Evolutionary conservation across 2,888 invertebrate species (phyloP).

Genomic region (Pyrrhosoma nymphula): DNA sequence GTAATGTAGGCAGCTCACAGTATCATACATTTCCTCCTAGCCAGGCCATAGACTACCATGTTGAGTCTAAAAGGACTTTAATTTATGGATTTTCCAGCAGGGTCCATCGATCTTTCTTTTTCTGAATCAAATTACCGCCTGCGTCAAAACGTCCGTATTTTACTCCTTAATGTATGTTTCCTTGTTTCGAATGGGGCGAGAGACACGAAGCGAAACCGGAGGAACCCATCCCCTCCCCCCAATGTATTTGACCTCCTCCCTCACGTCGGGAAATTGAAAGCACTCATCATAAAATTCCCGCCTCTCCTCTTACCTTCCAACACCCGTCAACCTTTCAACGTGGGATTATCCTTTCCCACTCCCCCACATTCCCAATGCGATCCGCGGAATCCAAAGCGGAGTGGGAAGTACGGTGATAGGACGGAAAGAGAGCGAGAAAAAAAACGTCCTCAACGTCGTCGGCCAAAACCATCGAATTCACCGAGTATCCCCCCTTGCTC

Average conservation of each 20-base stretch:
- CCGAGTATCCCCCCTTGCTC: background rate
- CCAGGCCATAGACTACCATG: background rate
- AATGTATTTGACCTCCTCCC: slow-evolving; percentile 51
- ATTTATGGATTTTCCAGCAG: background rate
- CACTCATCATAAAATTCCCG: slow-evolving; percentile 21
- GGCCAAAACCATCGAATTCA: slow-evolving; percentile 37
- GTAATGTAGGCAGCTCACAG: background rate
- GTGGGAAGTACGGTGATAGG: background rate
- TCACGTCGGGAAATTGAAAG: slow-evolving; percentile 58
- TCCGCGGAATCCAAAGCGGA: background rate
- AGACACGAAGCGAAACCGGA: background rate
- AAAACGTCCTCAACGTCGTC: background rate
- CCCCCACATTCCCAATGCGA: background rate
- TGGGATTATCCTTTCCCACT: slow-evolving; percentile 36
- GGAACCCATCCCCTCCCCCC: background rate
- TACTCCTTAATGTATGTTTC: background rate
- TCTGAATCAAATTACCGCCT: background rate
- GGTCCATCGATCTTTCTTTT: background rate
- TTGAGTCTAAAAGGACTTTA: background rate
- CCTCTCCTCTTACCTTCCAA: background rate
- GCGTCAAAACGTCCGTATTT: background rate
- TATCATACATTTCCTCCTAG: background rate
- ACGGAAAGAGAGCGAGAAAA: background rate
- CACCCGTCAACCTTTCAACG: slow-evolving; percentile 43
- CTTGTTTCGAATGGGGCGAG: background rate